Base-by-base conservation (phyloP, 2,113 vertebrate species). In the Marcusenius ussheri region DNA sequence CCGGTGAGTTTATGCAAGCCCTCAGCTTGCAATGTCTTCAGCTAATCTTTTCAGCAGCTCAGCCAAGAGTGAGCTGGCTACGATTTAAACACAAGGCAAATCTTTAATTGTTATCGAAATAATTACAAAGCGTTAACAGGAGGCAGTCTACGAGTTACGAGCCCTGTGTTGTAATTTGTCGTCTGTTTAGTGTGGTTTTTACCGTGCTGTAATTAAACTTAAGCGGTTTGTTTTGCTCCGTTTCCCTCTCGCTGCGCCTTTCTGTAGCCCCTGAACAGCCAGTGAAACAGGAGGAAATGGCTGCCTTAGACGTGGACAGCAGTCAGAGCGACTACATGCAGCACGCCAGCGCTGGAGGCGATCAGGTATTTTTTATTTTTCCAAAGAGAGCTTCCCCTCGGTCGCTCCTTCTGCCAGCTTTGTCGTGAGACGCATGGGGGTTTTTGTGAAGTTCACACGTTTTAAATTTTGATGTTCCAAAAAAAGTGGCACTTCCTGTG, bases 291-390 rank as follows among this genome's bases (percentile, higher is more conserved):
- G 97, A 98, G 97, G 98, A 98, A 97, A 98, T 99, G 98, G 97
- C 97, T 97, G 98, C 98, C 97, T 96, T 98, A 95, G 98, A 99
- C 96, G 97, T 98, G 96, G 98, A 98, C 97, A 96, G 97, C 96
- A 96, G 96, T 95, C 96, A 96, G 94, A 96, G 96, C 95, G 97
- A 98, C 91, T 98, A 98, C 96, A 95, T 98, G 96, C 98, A 98
- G 95, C 95, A 97, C 92, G 95, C 96, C 94, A 96, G 94, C 92
- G 95, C 94, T 53, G 92, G 94, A 92, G 95, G 95, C 92, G 95
- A 95, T 90, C 96, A 96, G 96, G 96, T 97, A 96, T 92, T 93
- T 92, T 70, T 70, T 70, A 31, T 70, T 31, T 93, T 91, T 90
- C 91, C 45, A 10, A 10, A 47, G n/a, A 42, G 91, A 90, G 92